Conservation (phyloP, 2,888 invertebrate genomes). For the Microchrysa polita region DNA sequence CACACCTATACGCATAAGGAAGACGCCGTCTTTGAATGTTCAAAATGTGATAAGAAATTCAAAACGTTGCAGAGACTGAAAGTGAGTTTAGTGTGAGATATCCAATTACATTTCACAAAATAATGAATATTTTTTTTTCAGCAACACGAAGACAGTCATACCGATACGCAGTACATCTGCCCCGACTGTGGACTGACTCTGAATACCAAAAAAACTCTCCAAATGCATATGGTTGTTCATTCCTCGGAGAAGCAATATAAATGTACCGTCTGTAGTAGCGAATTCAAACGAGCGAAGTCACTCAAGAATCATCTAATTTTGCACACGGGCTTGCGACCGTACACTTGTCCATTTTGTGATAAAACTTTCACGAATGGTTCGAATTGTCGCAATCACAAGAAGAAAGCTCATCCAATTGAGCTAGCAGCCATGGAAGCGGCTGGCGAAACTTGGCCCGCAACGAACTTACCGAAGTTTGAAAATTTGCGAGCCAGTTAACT, state of each 20-base stretch:
- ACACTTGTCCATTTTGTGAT: slow-evolving; percentile 63
- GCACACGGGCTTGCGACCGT: slow-evolving; percentile 62
- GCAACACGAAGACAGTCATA: slow-evolving; percentile 65
- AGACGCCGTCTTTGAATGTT: slow-evolving; percentile 64
- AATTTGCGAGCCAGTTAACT: slow-evolving; percentile 57
- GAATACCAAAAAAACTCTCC: slow-evolving; percentile 64
- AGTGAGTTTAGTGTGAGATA: slow-evolving; percentile 52
- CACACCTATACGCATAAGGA: slow-evolving; percentile 66
- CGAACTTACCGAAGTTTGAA: slow-evolving; percentile 60
- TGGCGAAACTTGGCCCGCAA: slow-evolving; percentile 57
- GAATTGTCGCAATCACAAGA: slow-evolving; percentile 64
- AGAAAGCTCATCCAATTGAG: slow-evolving; percentile 61
- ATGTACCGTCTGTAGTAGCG: slow-evolving; percentile 60
- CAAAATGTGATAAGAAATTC: slow-evolving; percentile 60
- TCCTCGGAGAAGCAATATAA: slow-evolving; percentile 61
- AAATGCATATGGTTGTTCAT: slow-evolving; percentile 64
- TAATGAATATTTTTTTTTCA: slow-evolving; percentile 43
- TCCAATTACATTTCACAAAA: neutral
- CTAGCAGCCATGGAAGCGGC: slow-evolving; percentile 62
- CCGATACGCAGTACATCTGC: slow-evolving; percentile 62
- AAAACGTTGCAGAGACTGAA: slow-evolving; percentile 60
- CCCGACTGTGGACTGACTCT: slow-evolving; percentile 62
- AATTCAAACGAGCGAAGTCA: slow-evolving; percentile 63
- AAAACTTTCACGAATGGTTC: slow-evolving; percentile 63
- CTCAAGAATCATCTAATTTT: slow-evolving; percentile 63